Percentiles rank a stretch among this genome's conserved stretches.
Conservation (phyloP, 2,797 vertebrate genomes). For the Sylvia borin region DNA sequence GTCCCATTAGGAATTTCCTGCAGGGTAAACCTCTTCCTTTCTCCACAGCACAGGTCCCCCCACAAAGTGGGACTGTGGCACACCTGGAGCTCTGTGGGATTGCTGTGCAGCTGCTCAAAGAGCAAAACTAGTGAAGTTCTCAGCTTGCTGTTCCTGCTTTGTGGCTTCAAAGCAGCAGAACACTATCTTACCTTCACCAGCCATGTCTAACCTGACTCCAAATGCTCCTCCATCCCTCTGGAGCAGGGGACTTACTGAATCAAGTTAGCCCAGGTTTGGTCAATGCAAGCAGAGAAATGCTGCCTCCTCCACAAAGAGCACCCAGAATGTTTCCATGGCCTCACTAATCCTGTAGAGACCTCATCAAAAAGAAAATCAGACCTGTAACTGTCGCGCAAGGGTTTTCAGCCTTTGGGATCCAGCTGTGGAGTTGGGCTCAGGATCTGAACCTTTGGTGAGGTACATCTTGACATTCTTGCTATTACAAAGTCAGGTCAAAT, state of each 20-base stretch:
- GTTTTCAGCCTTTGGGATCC: neutral
- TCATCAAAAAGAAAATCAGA: neutral
- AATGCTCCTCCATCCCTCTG: neutral
- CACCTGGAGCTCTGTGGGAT: neutral
- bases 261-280: neutral
- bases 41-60: neutral
- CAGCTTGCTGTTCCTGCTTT: neutral
- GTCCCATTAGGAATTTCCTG: neutral
- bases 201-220: neutral
- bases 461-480: accelerated
- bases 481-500: neutral
- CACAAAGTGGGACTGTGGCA: neutral
- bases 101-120: neutral
- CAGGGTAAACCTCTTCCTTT: neutral
- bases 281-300: neutral
- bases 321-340: neutral
- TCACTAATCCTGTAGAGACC: neutral
- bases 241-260: neutral
- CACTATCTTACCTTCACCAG: neutral
- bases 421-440: neutral
- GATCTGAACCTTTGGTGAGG: neutral
- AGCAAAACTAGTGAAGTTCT: neutral
- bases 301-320: neutral
- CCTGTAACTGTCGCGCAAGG: neutral
- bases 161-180: neutral